phyloP scores from a whole-genome alignment of 1,140 invertebrate genomes.

The Lasioglossum albipes region DNA sequence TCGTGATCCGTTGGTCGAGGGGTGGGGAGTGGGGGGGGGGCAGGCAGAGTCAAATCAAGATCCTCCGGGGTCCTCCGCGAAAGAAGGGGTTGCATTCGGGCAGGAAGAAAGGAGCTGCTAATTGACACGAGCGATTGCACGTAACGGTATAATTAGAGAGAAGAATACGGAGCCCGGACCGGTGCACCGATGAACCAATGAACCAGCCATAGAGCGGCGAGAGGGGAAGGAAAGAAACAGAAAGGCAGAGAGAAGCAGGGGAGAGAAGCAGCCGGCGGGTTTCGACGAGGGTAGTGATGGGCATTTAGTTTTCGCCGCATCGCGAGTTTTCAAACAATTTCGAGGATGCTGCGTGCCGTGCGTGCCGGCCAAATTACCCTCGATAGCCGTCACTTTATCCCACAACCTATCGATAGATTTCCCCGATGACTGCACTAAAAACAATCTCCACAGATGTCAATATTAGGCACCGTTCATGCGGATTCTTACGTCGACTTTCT shows the following conservation, averaged over 20 bases:
- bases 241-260: conserved; percentile 52
- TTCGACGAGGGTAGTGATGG: conserved; percentile 51
- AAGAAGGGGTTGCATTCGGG: conserved; percentile 42
- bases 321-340: conserved; percentile 42
- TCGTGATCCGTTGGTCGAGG: neutral
- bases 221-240: conserved; percentile 46
- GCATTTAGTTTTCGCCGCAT: neutral
- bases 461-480: no score
- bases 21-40: neutral
- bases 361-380: neutral
- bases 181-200: conserved; percentile 72
- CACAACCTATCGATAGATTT: no score
- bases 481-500: no score
- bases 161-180: conserved; percentile 69
- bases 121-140: conserved; percentile 73
- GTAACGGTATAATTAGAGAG: conserved; percentile 73
- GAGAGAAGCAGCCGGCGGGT: conserved; percentile 58
- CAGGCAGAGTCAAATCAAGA: conserved; percentile 37
- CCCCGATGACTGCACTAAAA: no score
- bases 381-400: no score
- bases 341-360: no score
- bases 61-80: conserved; percentile 41
- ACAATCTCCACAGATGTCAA: no score
- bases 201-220: conserved; percentile 58
- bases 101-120: conserved; percentile 68